Base-by-base conservation (phyloP, 2,888 invertebrate genomes). In the Coleophora flavipennella region DNA sequence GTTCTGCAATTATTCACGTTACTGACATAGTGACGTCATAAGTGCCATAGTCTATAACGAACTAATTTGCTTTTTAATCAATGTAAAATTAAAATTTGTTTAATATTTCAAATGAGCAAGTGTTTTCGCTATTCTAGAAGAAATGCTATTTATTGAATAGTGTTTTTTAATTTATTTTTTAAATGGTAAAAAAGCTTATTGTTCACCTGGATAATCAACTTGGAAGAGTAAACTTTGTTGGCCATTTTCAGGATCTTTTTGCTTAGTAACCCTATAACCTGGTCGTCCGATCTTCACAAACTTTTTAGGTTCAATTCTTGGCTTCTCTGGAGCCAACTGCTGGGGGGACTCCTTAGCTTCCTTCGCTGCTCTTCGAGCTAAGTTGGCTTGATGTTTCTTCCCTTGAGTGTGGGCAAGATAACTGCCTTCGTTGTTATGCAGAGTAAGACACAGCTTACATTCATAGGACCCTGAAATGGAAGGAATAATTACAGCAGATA, bases 261-360 rank as follows among this genome's bases (percentile, higher is more conserved):
- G 99, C 68, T 99, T 99, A 0, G 99, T 99, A 1, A 99, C 99
- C 65, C 98, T 89, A 73, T 99, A 99, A 65, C 99, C 99, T 41
- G 99, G 99, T 39, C 99, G 87, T 58, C 99, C 99, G 72, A 99
- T 99, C 85, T 99, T 99, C 0, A 99, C 99, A 80, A 99, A 99
- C 72, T 99, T 98, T 65, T 97, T 98, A 0, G 98, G 96, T 67
- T 99, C 99, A 36, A 99, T 97, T 50, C 97, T 88, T 0, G 98
- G 94, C 62, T 97, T 97, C 59, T 97, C 97, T 0, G 97, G 97
- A 3, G 96, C 95, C 37, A 98, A 87, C 67, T 96, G 92, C 39
- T 94, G 93, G 0, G 99, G 99, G 1, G 97, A 92, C 77, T 99
- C 99, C 62, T 97, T 97, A 0, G 98, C 97, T 80, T 99, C 99